These are phyloP conservation scores for Formica exsecta DNA, from an alignment of 1,140 invertebrate genomes.

Conservation along the genomic window DNA sequence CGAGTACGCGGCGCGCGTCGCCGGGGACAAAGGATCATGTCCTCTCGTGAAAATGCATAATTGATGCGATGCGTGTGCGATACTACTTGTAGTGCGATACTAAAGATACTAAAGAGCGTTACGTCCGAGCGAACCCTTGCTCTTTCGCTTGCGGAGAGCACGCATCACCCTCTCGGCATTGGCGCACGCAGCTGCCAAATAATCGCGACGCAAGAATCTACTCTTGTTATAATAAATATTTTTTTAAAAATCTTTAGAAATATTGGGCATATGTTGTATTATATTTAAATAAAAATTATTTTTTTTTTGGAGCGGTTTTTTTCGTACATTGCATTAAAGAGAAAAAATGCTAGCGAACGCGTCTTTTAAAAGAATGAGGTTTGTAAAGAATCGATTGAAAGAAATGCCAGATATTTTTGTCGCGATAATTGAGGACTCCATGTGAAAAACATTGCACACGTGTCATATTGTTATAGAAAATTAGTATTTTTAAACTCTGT, in stretches of 20 bases:
- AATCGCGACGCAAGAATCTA: not conserved
- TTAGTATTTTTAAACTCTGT: not conserved
- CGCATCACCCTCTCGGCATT: constrained; percentile 45
- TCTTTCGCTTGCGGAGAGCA: not conserved
- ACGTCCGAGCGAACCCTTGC: constrained; percentile 21
- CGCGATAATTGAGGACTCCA: too few relatives aligned
- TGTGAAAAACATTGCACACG: not conserved
- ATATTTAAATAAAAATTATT: not conserved
- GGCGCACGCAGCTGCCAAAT: constrained; percentile 4
- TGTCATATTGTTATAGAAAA: not conserved
- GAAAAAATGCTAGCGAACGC: not conserved
- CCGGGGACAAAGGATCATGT: constrained; percentile 7
- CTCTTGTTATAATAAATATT: not conserved
- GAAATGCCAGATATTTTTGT: not conserved
- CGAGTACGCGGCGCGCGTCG: not conserved
- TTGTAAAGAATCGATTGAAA: not conserved
- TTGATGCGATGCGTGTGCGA: not conserved
- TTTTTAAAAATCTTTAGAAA: too few relatives aligned
- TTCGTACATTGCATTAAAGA: not conserved
- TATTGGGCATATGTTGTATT: not conserved
- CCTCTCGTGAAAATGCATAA: not conserved
- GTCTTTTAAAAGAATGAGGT: not conserved
- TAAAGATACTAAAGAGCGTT: constrained; percentile 37
- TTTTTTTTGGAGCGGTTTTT: not conserved
- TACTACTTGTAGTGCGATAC: constrained; percentile 1